A percentile compares a stretch with the other conserved stretches of the same genome.
Conservation (phyloP, 2,888 invertebrate genomes). For the Thereva nobilitata region DNA sequence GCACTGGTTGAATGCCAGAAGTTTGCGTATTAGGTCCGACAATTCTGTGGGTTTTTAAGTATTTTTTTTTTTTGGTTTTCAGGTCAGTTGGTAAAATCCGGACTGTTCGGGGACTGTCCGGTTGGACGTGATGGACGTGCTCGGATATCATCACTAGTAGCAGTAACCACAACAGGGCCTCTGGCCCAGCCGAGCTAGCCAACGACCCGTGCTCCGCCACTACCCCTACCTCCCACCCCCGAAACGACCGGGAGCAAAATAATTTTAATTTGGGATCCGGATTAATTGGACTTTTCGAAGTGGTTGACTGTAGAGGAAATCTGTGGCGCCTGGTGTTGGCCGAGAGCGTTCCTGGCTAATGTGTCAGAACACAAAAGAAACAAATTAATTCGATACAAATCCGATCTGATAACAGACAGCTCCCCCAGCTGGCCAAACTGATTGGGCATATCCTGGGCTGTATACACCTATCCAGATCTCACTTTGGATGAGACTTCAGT, state of each 20-base stretch:
- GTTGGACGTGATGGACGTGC: slow-evolving; percentile 25
- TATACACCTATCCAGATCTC: slow-evolving; percentile 18
- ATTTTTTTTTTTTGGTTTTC: slow-evolving; percentile 22
- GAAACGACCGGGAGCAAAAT: slow-evolving; percentile 8
- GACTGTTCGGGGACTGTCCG: not conserved
- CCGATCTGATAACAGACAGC: slow-evolving; percentile 34
- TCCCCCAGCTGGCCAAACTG: slow-evolving; percentile 29
- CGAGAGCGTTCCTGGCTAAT: slow-evolving; percentile 29
- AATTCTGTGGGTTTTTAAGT: slow-evolving; percentile 13
- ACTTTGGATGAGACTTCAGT: slow-evolving; percentile 23
- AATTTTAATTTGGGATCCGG: slow-evolving; percentile 29
- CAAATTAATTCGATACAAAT: slow-evolving; percentile 33
- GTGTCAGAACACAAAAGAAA: slow-evolving; percentile 35
- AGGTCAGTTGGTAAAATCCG: slow-evolving; percentile 24
- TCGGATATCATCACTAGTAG: slow-evolving; percentile 16
- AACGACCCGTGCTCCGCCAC: not conserved
- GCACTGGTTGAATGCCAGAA: slow-evolving; percentile 12
- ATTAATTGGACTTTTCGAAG: slow-evolving; percentile 34
- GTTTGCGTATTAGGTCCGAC: slow-evolving; percentile 19
- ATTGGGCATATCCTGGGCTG: slow-evolving; percentile 30
- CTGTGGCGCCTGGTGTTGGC: slow-evolving; percentile 6
- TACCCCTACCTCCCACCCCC: not conserved
- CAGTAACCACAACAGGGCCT: not conserved
- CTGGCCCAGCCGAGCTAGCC: too few species aligned
- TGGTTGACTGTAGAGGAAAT: slow-evolving; percentile 32